Evolutionary conservation across 2,113 vertebrate species (phyloP).

Genomic region (Paralichthys olivaceus): DNA sequence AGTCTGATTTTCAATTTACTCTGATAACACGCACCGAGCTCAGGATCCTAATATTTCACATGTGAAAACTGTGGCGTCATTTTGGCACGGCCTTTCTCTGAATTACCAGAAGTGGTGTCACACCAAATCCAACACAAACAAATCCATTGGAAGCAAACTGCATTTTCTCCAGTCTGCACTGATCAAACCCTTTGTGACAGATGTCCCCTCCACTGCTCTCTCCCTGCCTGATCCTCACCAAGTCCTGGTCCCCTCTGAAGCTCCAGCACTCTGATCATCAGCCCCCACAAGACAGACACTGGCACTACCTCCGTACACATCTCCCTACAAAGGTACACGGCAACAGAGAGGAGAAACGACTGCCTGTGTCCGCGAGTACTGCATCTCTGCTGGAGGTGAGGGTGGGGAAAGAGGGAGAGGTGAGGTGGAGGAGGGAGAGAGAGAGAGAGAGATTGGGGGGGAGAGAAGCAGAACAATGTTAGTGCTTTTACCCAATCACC

Average conservation of each 20-base stretch:
- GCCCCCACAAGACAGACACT: conserved; percentile 53
- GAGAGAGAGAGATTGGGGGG: background rate
- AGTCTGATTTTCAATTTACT: conserved; percentile 6
- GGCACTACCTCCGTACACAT: conserved; percentile 37
- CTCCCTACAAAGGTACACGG: conserved; percentile 26
- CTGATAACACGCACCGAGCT: background rate
- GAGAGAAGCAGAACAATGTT: conserved; percentile 48
- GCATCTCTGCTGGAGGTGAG: conserved; percentile 40
- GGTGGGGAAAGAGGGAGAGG: conserved; percentile 14
- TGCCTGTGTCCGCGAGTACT: conserved; percentile 29
- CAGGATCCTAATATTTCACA: background rate
- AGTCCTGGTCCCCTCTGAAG: conserved; percentile 35
- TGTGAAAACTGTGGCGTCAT: background rate
- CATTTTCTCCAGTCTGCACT: conserved; percentile 18
- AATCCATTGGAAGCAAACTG: conserved; percentile 4
- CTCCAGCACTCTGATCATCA: conserved; percentile 54
- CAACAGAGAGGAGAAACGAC: conserved; percentile 38
- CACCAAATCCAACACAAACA: background rate
- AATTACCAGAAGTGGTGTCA: background rate
- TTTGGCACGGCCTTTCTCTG: background rate
- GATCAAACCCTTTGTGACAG: conserved; percentile 56
- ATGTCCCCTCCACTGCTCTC: conserved; percentile 43
- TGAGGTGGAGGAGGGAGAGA: background rate
- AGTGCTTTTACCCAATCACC: conserved; percentile 66
- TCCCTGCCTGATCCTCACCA: conserved; percentile 46